Evolutionary conservation across 2,888 invertebrate species (phyloP).

Genomic region (Marasmarcha lunaedactyla): DNA sequence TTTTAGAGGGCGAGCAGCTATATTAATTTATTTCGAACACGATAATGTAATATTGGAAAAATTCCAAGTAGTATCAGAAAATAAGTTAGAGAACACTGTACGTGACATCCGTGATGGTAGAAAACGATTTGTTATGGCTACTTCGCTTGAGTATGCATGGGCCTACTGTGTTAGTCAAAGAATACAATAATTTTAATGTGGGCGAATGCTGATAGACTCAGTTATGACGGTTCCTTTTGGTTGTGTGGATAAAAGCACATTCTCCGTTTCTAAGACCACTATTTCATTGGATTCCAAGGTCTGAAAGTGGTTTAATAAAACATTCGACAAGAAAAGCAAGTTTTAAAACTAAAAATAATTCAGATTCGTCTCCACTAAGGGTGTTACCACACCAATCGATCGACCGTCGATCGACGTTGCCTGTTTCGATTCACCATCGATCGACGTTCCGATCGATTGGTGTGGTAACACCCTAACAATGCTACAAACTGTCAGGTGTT

Average conservation of each 20-base stretch:
- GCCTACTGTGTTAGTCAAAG: slow-evolving; percentile 35
- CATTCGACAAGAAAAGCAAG: slow-evolving; percentile 23
- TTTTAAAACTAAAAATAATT: slow-evolving; percentile 17
- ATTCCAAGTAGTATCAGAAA: slow-evolving; percentile 34
- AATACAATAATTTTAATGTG: slow-evolving; percentile 39
- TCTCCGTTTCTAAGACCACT: slow-evolving; percentile 34
- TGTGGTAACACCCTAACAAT: no score
- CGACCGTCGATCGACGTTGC: no score
- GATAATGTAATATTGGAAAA: slow-evolving; percentile 32
- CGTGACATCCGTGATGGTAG: slow-evolving; percentile 30
- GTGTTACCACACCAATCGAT: no score
- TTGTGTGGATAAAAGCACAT: slow-evolving; percentile 39
- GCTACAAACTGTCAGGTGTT: slow-evolving; percentile 35
- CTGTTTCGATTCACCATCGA: no score
- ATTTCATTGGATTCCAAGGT: slow-evolving; percentile 33
- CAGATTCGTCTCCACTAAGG: slow-evolving; percentile 35
- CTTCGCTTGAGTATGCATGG: slow-evolving; percentile 41
- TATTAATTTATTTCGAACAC: slow-evolving; percentile 39
- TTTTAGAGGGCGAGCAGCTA: slow-evolving; percentile 38
- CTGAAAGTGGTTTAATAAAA: slow-evolving; percentile 40
- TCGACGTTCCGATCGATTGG: no score
- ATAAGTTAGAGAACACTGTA: slow-evolving; percentile 33
- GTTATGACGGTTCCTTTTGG: slow-evolving; percentile 43
- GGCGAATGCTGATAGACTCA: slow-evolving; percentile 38
- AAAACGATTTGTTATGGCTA: slow-evolving; percentile 36